Evolutionary conservation across 2,113 vertebrate species (phyloP).

Genomic region (Pseudonaja textilis): DNA sequence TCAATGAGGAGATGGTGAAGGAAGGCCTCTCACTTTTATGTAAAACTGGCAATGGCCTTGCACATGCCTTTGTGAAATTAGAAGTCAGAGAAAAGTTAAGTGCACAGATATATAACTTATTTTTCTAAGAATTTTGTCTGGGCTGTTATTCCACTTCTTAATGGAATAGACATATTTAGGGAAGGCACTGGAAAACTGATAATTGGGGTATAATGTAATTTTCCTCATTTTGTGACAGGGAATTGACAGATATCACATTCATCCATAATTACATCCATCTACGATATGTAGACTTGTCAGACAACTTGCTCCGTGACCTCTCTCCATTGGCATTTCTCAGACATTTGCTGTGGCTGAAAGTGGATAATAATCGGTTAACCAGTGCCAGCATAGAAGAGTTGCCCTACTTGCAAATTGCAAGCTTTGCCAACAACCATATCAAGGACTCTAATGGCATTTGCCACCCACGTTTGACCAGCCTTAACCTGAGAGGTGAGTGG

Average conservation of each 20-base stretch:
- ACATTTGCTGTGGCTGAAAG: constrained; percentile 89
- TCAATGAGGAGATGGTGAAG: constrained; percentile 75
- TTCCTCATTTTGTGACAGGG: constrained; percentile 61
- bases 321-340: constrained; percentile 78
- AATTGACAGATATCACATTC: constrained; percentile 78
- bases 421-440: constrained; percentile 81
- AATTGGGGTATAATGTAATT: not conserved
- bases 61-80: constrained; percentile 85
- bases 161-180: not conserved
- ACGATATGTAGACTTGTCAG: constrained; percentile 87
- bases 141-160: not conserved
- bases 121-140: accelerated
- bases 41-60: constrained; percentile 80
- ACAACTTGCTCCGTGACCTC: constrained; percentile 83
- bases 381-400: constrained; percentile 75
- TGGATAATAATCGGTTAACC: constrained; percentile 78
- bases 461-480: constrained; percentile 76
- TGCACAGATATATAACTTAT: not conserved
- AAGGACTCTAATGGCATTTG: constrained; percentile 73
- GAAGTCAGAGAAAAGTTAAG: constrained; percentile 83
- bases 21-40: constrained; percentile 83
- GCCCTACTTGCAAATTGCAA: constrained; percentile 85
- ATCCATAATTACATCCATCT: constrained; percentile 82
- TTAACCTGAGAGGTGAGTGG: constrained; percentile 83
- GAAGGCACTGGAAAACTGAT: not conserved